Base-by-base conservation (phyloP, 2,888 invertebrate genomes). In the Dynastes grantii region DNA sequence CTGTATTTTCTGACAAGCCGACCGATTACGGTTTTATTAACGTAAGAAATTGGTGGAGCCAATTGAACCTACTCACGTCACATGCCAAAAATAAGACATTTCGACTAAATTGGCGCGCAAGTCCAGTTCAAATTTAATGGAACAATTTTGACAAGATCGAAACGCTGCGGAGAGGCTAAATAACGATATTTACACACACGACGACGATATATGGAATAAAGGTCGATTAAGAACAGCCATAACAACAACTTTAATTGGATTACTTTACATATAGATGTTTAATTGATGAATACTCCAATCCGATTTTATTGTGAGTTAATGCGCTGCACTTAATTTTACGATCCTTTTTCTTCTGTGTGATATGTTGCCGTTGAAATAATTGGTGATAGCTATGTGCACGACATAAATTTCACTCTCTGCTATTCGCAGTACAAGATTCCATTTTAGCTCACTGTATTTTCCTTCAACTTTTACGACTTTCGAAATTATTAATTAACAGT, bases 31-130 rank as follows among this genome's bases (percentile, higher is more conserved):
- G 40, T 58, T 73, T 73, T 58, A 73, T 73, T 73, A 73, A 55
- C 53, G 37, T 27, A 73, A 22, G 58, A 37, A 40, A 55, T 61
- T 58, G 27, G 27, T 71, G 49, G n/a, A 71, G 16, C 58, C 6
- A 37, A 55, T 37, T 37, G 37, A 27, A 16, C 53, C 53, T 53
- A 58, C 32, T 70, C 32, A 11, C 27, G 22, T 55, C 53, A 58
- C 3, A 73, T 2, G 29, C 58, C 55, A 58, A 73, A 73, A 73
- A 40, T 73, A 73, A 73, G 73, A 73, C 58, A 55, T 58, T 71
- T 73, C 22, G 22, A 27, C 22, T 58, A 58, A 73, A 61, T 40
- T 58, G 58, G 37, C 58, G 73, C 58, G 27, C 55, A 58, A 55
- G n/a, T 61, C 58, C 55, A 51, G 58, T 40, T 73, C 53, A 61